Evolutionary conservation across 2,113 vertebrate species (phyloP).

Genomic region (Agapornis roseicollis): DNA sequence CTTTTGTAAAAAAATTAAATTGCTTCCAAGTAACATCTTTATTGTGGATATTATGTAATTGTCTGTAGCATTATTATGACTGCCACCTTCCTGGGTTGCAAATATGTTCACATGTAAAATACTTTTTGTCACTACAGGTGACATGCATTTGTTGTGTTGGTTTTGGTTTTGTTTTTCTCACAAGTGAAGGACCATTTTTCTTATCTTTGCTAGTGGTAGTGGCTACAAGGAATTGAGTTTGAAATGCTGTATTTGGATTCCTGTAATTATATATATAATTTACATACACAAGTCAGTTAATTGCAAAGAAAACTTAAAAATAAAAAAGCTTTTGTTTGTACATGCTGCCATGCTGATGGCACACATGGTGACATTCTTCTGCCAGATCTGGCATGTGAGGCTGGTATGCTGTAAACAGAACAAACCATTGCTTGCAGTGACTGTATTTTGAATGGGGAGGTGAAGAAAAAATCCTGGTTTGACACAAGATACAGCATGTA

Average conservation of each 20-base stretch:
- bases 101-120: neutral
- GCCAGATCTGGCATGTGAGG: neutral
- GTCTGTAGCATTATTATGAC: neutral
- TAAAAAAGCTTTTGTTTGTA: neutral
- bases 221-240: neutral
- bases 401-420: neutral
- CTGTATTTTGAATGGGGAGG: neutral
- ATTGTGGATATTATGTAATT: neutral
- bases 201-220: neutral
- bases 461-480: neutral
- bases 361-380: neutral
- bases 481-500: neutral
- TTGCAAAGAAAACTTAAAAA: neutral
- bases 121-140: neutral
- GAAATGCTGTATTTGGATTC: neutral
- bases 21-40: neutral
- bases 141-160: neutral
- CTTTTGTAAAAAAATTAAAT: neutral
- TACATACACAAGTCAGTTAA: neutral
- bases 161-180: neutral
- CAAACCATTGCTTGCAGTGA: neutral
- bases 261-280: neutral
- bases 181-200: neutral
- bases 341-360: neutral
- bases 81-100: neutral